These are phyloP conservation scores for Automeris io DNA, from an alignment of 2,888 invertebrate species.

Conservation along the genomic window DNA sequence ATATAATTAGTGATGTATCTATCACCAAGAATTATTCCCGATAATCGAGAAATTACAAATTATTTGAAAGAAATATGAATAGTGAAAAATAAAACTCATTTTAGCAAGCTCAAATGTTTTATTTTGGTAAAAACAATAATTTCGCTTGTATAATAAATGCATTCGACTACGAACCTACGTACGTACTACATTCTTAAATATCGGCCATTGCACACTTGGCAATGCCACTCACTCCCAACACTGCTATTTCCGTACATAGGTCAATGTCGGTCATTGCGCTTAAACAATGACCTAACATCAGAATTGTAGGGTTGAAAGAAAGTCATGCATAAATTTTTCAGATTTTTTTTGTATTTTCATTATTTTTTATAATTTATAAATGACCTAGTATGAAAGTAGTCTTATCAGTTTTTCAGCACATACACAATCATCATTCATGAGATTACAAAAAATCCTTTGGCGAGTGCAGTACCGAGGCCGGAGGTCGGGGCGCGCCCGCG, in stretches of 20 bases:
- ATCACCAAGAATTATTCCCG: too few species aligned
- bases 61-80: too few species aligned
- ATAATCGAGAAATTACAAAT: too few species aligned
- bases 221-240: conserved; percentile 17
- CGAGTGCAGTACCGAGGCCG: conserved; percentile 76
- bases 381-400: conserved; percentile 79
- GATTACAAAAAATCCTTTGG: conserved; percentile 78
- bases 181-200: conserved; percentile 5
- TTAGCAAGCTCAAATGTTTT: conserved; percentile 3
- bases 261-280: conserved; percentile 56
- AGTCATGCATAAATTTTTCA: conserved; percentile 55
- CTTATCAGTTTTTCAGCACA: conserved; percentile 79
- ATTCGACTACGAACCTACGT: conserved; percentile 4
- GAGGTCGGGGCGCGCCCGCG: conserved; percentile 67
- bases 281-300: conserved; percentile 6
- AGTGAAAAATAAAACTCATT: neutral
- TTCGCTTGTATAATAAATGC: conserved; percentile 1
- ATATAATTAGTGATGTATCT: too few species aligned
- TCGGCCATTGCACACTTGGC: conserved; percentile 24
- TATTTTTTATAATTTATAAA: conserved; percentile 78
- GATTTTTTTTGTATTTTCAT: conserved; percentile 71
- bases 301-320: conserved; percentile 28
- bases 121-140: conserved; percentile 1
- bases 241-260: conserved; percentile 49
- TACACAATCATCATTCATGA: conserved; percentile 78